Evolutionary conservation across 2,888 invertebrate genomes (phyloP).

Genomic region (Drosophila picticornis): DNA sequence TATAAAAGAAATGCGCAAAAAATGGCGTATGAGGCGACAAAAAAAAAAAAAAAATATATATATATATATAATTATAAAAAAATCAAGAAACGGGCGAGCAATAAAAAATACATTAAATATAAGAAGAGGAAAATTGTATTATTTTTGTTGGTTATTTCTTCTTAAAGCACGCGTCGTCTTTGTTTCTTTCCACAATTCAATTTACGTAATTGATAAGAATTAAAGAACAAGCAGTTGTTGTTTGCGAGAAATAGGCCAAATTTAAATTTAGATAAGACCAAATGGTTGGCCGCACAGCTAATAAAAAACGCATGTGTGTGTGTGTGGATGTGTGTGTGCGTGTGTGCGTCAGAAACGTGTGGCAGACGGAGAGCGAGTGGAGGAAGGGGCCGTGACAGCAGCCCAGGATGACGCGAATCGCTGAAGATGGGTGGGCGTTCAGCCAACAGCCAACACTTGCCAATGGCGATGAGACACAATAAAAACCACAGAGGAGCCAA

Average conservation of each 20-base stretch:
- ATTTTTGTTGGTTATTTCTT: constrained; percentile 14
- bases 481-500: background rate
- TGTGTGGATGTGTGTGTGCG: constrained; percentile 3
- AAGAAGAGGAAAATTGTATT: background rate
- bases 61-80: constrained; percentile 6
- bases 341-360: constrained; percentile 33
- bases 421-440: constrained; percentile 33
- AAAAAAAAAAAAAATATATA: constrained; percentile 4
- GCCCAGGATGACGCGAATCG: constrained; percentile 41
- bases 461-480: constrained; percentile 19
- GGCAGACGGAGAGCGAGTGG: background rate
- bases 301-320: constrained; percentile 1
- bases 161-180: constrained; percentile 32
- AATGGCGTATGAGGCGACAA: constrained; percentile 24
- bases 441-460: constrained; percentile 35
- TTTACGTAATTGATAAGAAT: constrained; percentile 78
- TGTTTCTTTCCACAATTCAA: constrained; percentile 42
- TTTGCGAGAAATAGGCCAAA: constrained; percentile 69
- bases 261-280: constrained; percentile 72
- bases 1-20: constrained; percentile 66
- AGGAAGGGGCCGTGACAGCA: constrained; percentile 22
- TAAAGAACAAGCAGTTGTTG: constrained; percentile 29
- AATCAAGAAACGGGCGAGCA: constrained; percentile 12
- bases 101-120: constrained; percentile 32
- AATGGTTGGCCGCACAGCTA: constrained; percentile 12